phyloP scores from a whole-genome alignment of 2,113 vertebrate species.

The Lagopus leucura region DNA sequence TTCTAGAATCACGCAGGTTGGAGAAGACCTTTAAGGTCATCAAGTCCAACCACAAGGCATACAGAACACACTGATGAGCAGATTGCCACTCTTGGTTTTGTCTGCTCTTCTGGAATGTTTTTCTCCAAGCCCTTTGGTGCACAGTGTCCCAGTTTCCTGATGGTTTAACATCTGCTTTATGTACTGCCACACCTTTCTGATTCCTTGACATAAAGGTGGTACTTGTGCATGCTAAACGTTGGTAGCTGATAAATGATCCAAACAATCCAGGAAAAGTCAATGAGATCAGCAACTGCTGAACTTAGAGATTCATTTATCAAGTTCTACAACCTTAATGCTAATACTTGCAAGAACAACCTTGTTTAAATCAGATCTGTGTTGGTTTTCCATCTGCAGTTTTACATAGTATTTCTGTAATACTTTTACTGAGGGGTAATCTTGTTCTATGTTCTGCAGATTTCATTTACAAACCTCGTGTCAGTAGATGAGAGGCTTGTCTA shows the following conservation, averaged over 20 bases:
- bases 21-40: too few species aligned
- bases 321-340: background rate
- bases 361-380: background rate
- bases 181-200: background rate
- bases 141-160: background rate
- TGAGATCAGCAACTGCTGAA: background rate
- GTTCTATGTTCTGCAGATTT: slow-evolving; percentile 81
- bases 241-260: background rate
- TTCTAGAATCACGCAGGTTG: too few species aligned
- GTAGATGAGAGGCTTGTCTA: slow-evolving; percentile 94
- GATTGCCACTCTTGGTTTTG: background rate
- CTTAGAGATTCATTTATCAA: background rate
- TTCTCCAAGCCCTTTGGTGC: background rate
- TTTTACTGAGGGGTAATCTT: background rate
- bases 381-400: background rate
- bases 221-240: background rate
- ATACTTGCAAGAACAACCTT: background rate
- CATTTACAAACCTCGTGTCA: slow-evolving; percentile 95
- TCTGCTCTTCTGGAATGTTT: background rate
- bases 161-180: background rate
- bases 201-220: background rate
- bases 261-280: background rate
- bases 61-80: background rate
- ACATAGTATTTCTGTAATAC: background rate
- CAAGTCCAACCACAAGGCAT: too few species aligned